Conservation (phyloP, 2,888 invertebrate genomes). For the Kuschelorhynchus macadamiae region DNA sequence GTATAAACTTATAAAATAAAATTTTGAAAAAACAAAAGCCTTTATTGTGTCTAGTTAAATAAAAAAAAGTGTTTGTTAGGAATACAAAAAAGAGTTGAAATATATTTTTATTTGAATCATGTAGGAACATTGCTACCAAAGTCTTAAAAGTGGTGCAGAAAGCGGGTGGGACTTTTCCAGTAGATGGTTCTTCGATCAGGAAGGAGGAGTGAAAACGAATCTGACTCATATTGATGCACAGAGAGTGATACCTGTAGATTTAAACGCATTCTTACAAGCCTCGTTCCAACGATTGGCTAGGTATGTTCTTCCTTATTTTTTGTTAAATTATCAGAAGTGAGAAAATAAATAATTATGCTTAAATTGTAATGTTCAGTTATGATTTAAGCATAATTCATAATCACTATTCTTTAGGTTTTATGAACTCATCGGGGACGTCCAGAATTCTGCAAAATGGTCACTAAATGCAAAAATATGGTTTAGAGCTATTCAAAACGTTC, state of each 20-base stretch:
- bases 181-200: constrained; percentile 79
- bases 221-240: constrained; percentile 76
- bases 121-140: constrained; percentile 57
- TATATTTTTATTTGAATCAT: constrained; percentile 40
- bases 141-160: constrained; percentile 73
- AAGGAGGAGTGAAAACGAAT: constrained; percentile 72
- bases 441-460: constrained; percentile 71
- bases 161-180: constrained; percentile 92
- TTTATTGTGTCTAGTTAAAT: too few species aligned
- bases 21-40: too few species aligned
- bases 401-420: constrained; percentile 72
- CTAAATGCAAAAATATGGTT: constrained; percentile 72
- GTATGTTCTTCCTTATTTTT: constrained; percentile 9
- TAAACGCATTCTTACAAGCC: constrained; percentile 83
- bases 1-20: too few species aligned
- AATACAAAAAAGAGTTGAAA: too few species aligned
- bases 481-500: constrained; percentile 75
- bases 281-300: constrained; percentile 76
- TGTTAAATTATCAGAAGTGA: neutral
- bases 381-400: too few species aligned
- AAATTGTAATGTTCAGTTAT: too few species aligned
- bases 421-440: constrained; percentile 69
- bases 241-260: constrained; percentile 77
- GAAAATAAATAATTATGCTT: too few species aligned
- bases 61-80: too few species aligned